These are phyloP conservation scores for Drosophila ustulata DNA, from an alignment of 2,888 invertebrate genomes.

Conservation along the genomic window DNA sequence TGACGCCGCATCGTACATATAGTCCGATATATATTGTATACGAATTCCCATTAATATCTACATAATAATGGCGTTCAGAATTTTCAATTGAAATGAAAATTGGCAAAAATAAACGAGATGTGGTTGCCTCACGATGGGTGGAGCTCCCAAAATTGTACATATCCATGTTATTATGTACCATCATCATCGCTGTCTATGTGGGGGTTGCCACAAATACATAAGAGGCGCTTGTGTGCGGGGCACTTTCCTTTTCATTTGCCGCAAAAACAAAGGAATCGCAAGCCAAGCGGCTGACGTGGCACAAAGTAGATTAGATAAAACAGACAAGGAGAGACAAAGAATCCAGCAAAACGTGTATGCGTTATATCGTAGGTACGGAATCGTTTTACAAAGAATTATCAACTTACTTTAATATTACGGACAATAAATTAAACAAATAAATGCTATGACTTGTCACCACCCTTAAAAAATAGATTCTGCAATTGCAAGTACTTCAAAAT, in stretches of 20 bases:
- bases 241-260: slow-evolving; percentile 63
- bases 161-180: slow-evolving; percentile 2
- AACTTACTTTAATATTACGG: too few species aligned
- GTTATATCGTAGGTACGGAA: too few species aligned
- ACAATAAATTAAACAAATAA: too few species aligned
- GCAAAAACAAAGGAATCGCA: slow-evolving; percentile 45
- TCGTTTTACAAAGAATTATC: too few species aligned
- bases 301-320: slow-evolving; percentile 38
- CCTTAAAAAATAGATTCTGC: too few species aligned
- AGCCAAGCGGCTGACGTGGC: slow-evolving; percentile 27
- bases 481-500: too few species aligned
- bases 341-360: too few species aligned
- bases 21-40: slow-evolving; percentile 2
- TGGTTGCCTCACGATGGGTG: slow-evolving; percentile 37
- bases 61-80: slow-evolving; percentile 31
- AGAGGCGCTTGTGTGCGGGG: slow-evolving; percentile 17
- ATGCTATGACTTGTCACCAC: too few species aligned
- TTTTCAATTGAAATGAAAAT: slow-evolving; percentile 47
- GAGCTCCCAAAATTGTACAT: slow-evolving; percentile 33
- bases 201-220: slow-evolving; percentile 30
- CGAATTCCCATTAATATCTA: slow-evolving; percentile 17
- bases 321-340: neutral
- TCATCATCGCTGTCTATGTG: slow-evolving; percentile 17
- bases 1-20: slow-evolving; percentile 56
- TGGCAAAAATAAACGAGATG: slow-evolving; percentile 18